Percentiles rank a stretch among this genome's conserved stretches.
Conservation (phyloP, 2,797 vertebrate genomes). For the Tenualosa thibaudeaui region DNA sequence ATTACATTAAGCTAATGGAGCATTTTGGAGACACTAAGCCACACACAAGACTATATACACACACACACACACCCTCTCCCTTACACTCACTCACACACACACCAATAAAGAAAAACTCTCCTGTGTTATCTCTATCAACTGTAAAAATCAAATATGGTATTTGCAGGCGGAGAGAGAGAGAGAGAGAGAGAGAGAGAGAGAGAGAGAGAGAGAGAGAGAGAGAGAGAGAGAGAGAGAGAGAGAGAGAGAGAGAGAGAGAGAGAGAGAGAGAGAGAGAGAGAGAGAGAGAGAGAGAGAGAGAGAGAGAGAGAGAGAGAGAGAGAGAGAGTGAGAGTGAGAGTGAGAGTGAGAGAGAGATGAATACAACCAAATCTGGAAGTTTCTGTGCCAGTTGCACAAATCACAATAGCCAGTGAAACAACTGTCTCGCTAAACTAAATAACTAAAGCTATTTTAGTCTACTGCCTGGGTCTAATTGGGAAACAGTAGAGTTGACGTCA, state of each 20-base stretch:
- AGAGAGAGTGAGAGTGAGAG: too few relatives aligned
- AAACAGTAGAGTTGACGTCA: too few relatives aligned
- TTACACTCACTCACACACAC: background rate
- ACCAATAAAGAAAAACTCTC: background rate
- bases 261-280: conserved; percentile 23
- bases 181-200: too few relatives aligned
- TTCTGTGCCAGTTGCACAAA: too few relatives aligned
- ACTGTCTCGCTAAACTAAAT: too few relatives aligned
- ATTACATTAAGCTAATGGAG: too few relatives aligned
- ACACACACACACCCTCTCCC: background rate
- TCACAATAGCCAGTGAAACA: too few relatives aligned
- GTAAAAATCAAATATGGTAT: too few relatives aligned
- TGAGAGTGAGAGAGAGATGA: background rate
- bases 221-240: background rate
- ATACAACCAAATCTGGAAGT: background rate
- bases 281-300: background rate
- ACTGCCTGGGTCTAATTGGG: background rate
- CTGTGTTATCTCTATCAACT: background rate
- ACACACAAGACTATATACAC: background rate
- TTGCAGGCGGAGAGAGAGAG: too few relatives aligned
- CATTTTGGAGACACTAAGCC: too few relatives aligned
- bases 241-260: conserved; percentile 21
- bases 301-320: background rate
- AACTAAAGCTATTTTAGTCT: too few relatives aligned
- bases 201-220: background rate